A percentile compares a stretch with the other conserved stretches of the same genome.
These are phyloP conservation scores for Bombus pyrosoma DNA, from an alignment of 1,140 invertebrate genomes.

Conservation along the genomic window DNA sequence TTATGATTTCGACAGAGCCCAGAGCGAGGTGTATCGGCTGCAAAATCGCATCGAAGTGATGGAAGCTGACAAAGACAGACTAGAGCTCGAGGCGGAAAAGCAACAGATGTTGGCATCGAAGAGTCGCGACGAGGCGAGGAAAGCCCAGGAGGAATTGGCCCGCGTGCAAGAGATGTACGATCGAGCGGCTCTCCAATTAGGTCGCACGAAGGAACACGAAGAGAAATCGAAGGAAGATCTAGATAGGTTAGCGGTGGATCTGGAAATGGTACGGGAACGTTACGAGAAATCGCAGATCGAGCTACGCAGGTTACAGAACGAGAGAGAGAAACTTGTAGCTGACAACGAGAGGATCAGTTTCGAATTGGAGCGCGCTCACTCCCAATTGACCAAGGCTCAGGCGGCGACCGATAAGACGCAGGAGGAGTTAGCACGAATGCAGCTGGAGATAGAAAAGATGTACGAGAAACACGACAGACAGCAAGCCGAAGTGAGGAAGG, in stretches of 20 bases:
- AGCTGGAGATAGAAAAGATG: slow-evolving; percentile 94
- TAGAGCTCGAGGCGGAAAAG: slow-evolving; percentile 94
- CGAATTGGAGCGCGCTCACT: slow-evolving; percentile 92
- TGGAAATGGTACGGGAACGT: slow-evolving; percentile 93
- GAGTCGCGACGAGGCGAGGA: slow-evolving; percentile 92
- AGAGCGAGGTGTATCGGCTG: slow-evolving; percentile 93
- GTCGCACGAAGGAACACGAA: slow-evolving; percentile 93
- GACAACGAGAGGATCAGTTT: slow-evolving; percentile 93
- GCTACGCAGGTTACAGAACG: slow-evolving; percentile 89
- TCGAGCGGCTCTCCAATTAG: slow-evolving; percentile 90
- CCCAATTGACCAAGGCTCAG: slow-evolving; percentile 91
- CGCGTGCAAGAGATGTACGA: slow-evolving; percentile 94
- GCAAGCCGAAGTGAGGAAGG: slow-evolving; percentile 90
- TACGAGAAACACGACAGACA: slow-evolving; percentile 94
- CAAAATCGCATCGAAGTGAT: slow-evolving; percentile 93
- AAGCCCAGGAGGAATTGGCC: slow-evolving; percentile 92
- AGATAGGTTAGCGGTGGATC: slow-evolving; percentile 89
- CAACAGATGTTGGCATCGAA: slow-evolving; percentile 90
- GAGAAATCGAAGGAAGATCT: slow-evolving; percentile 95
- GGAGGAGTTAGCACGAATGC: slow-evolving; percentile 92
- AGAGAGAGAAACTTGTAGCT: slow-evolving; percentile 92
- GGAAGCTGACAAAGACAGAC: slow-evolving; percentile 92
- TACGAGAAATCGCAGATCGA: slow-evolving; percentile 95
- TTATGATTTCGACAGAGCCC: slow-evolving; percentile 84
- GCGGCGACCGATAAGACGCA: slow-evolving; percentile 93